Base-by-base conservation (phyloP, 2,797 vertebrate species). In the Centropyge bicolor region DNA sequence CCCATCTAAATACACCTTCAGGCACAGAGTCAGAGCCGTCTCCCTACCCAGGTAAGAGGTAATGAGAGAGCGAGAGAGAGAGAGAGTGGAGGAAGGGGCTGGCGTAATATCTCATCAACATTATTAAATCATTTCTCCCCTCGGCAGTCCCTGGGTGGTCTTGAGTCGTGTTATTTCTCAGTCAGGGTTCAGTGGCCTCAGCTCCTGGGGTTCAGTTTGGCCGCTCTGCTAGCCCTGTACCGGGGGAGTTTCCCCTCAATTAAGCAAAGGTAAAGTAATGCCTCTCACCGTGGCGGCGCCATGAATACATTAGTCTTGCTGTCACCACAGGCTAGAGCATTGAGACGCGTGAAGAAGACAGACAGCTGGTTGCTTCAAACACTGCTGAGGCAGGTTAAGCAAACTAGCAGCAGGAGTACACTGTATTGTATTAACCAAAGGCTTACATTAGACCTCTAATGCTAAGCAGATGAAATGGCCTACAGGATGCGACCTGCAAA, bases 171-270 rank as follows among this genome's bases (percentile, higher is more conserved):
- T 91, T 93, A 91, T 91, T 92, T 86, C 88, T 87, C 88, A 82
- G 93, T 92, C 92, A 94, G 92, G 94, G 94, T 94, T 94, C 92
- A 90, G 86, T 24, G 89, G 89, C 85, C 76, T 85, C 77, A 1
- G 87, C 84, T 90, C 77, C 82, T 82, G 71, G 82, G 89, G 90
- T 92, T 86, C 87, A 87, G 85, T 69, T 70, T 74, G 80, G 90
- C 85, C 67, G 74, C 82, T 86, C 81, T 78, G 85, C 76, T 62
- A 79, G 85, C 84, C 77, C 90, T 63, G 78, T 93, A 93, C 94
- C 94, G 79, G 81, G 94, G 93, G 94, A 95, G 90, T 94, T 95
- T 95, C 94, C 92, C 93, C 94, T 95, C 95, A 96, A 95, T 95
- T 96, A 96, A 95, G 91, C 92, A 94, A 92, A 95, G 93, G 94